Conservation (phyloP, 2,797 vertebrate genomes). For the Notoglanidium macrostoma region DNA sequence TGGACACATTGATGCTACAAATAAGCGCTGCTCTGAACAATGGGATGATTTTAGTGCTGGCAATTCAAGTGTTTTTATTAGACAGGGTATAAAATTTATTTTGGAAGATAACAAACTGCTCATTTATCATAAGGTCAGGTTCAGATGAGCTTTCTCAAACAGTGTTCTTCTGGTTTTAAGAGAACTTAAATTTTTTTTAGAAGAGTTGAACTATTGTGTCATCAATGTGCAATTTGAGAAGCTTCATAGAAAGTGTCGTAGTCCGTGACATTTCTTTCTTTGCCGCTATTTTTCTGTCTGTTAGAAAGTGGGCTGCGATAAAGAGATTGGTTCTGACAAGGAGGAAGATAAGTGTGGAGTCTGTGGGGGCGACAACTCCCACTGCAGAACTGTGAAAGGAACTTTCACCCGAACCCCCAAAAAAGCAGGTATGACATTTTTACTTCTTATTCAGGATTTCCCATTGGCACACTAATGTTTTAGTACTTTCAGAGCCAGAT, state of each 20-base stretch:
- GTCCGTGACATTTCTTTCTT: not conserved
- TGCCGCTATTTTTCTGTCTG: constrained; percentile 24
- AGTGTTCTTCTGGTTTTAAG: constrained; percentile 5
- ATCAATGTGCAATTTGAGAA: not conserved
- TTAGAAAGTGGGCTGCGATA: constrained; percentile 96
- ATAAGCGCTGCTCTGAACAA: constrained; percentile 4
- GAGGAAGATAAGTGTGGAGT: constrained; percentile 95
- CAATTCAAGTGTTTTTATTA: constrained; percentile 24
- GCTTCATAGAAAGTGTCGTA: not conserved
- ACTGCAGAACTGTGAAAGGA: constrained; percentile 94
- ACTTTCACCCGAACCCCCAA: constrained; percentile 91
- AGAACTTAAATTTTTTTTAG: not conserved
- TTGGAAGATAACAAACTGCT: constrained; percentile 3
- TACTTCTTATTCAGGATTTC: not conserved
- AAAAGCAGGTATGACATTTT: constrained; percentile 85
- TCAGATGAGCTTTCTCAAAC: not conserved
- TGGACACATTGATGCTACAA: not conserved
- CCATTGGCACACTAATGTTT: not conserved
- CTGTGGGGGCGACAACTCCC: constrained; percentile 94
- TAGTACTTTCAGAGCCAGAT: not conserved
- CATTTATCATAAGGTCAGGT: not conserved
- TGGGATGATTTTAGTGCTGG: not conserved
- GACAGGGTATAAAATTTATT: constrained; percentile 8
- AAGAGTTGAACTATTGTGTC: not conserved
- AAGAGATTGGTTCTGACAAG: constrained; percentile 92